Base-by-base conservation (phyloP, 2,797 vertebrate species). In the Labeo calbasu region DNA sequence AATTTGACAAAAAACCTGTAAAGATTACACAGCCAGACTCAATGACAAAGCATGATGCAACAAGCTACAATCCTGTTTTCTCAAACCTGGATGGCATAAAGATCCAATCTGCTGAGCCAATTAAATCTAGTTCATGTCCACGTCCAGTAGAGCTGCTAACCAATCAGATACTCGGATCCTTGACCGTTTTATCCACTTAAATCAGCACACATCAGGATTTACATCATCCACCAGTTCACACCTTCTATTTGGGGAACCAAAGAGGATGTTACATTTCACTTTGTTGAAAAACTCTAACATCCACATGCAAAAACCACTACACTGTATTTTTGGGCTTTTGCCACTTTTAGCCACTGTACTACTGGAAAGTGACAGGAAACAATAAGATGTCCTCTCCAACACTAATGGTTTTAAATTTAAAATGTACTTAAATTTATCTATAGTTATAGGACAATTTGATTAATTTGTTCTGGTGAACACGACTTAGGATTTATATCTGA, bases 41-140 rank as follows among this genome's bases (percentile, higher is more conserved):
- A 32, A 23, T 57, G 63, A 40, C 78, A 46, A 17, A 12, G 32
- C 32, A 81, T 81, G 50, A 81, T 53, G 36, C 68, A 46, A 53
- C 53, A 71, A 59, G 48, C 21, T 53, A 17, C 63, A 80, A 81
- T 71, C 79, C n/a, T 59, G 51, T 59, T 81, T 68, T 81, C 79
- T 71, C 50, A 71, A 81, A 48, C 68, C 68, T 25, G 68, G 40
- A 36, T 61, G 15, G 21, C 36, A 59, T 72, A 25, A 71, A 59
- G 51, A 81, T 81, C 68, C 53, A 43, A 61, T 81, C 71, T 48
- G 68, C 23, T 81, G 51, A 59, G 79, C 79, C 79, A 59, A 36
- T 81, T 71, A 81, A 81, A 71, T 50, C 77, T 43, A 48, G 21
- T 63, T 65, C 57, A 78, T 70, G 4, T 28, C 36, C 53, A 59